Conservation (phyloP, 2,888 invertebrate genomes). For the Spilarctia lutea region DNA sequence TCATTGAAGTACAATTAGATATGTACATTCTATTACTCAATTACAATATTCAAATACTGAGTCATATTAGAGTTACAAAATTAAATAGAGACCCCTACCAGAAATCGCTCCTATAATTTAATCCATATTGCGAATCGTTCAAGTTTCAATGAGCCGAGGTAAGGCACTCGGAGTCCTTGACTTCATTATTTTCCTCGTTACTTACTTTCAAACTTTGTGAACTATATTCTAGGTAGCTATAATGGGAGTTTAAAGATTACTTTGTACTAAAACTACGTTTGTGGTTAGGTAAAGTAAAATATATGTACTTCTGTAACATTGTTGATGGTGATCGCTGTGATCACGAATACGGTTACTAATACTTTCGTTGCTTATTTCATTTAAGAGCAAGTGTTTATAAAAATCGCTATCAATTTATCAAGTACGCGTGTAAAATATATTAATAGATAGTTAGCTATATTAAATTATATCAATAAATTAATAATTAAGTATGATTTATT, state of each 20-base stretch:
- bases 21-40: neutral
- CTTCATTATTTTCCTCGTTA: constrained; percentile 44
- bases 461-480: neutral
- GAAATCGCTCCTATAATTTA: neutral
- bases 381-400: neutral
- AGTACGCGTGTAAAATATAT: neutral
- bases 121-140: constrained; percentile 3
- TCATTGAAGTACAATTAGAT: neutral
- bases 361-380: neutral
- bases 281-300: neutral
- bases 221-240: constrained; percentile 3
- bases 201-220: constrained; percentile 19
- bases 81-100: neutral
- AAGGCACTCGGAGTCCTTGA: constrained; percentile 56
- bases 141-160: constrained; percentile 46
- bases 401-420: neutral
- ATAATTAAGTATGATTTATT: neutral
- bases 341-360: neutral
- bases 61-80: neutral
- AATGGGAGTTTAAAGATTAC: neutral
- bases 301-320: constrained; percentile 1
- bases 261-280: constrained; percentile 4
- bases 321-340: neutral
- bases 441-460: too few relatives aligned
- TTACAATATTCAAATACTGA: neutral